Percentiles rank a stretch among this genome's conserved stretches.
phyloP scores from a whole-genome alignment of 2,888 invertebrate species.

The Melinopterus prodromus region DNA sequence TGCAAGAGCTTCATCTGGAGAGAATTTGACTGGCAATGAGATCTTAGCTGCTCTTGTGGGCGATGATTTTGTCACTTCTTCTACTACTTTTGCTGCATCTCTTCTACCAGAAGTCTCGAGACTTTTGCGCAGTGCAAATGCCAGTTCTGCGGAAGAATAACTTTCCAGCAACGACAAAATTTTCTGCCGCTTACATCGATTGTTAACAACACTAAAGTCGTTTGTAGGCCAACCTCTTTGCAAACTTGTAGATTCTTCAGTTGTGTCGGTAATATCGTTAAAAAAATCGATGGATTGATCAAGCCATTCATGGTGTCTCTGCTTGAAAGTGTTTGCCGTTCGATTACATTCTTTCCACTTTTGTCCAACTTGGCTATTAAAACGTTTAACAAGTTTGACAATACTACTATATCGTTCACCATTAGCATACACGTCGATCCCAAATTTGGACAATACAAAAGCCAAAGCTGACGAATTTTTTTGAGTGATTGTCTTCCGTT shows the following conservation, averaged over 20 bases:
- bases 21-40: not conserved
- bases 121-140: conserved; percentile 33
- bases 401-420: not conserved
- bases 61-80: conserved; percentile 24
- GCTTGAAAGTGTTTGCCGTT: conserved; percentile 27
- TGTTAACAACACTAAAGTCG: conserved; percentile 28
- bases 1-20: not conserved
- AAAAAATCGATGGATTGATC: conserved; percentile 26
- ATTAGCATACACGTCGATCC: not conserved
- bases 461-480: conserved; percentile 31
- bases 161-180: conserved; percentile 21
- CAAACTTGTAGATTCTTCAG: conserved; percentile 17
- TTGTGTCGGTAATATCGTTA: not conserved
- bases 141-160: conserved; percentile 27
- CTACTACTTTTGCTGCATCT: conserved; percentile 17
- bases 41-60: conserved; percentile 11
- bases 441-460: conserved; percentile 6
- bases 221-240: conserved; percentile 5
- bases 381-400: conserved; percentile 27
- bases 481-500: conserved; percentile 16
- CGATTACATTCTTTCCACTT: conserved; percentile 34
- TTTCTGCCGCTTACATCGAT: not conserved
- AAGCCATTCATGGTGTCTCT: conserved; percentile 30
- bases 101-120: conserved; percentile 32
- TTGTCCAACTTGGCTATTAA: conserved; percentile 27